Conservation (phyloP, 2,113 vertebrate genomes). For the Caracal caracal region DNA sequence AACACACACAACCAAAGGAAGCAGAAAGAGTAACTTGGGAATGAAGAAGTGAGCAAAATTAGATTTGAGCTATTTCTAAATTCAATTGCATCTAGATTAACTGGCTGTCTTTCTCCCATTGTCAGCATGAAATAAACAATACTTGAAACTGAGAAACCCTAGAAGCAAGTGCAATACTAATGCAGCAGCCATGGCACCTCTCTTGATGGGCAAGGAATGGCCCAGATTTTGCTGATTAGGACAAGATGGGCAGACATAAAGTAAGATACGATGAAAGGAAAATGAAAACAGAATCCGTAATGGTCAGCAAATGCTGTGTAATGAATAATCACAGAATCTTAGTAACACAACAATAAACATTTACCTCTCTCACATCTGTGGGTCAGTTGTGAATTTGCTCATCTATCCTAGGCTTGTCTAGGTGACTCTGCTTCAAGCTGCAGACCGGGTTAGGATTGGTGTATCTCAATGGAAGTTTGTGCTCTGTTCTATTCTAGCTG, state of each 20-base stretch:
- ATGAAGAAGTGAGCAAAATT: constrained; percentile 72
- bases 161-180: constrained; percentile 22
- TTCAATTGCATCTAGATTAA: constrained; percentile 72
- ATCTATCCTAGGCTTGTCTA: background rate
- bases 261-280: background rate
- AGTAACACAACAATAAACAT: background rate
- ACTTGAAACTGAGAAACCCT: constrained; percentile 50
- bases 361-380: background rate
- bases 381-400: background rate
- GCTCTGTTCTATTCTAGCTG: background rate
- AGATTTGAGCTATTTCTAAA: constrained; percentile 74
- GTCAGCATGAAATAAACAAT: constrained; percentile 68
- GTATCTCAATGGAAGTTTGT: background rate
- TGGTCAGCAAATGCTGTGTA: background rate
- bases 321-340: background rate
- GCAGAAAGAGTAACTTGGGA: constrained; percentile 74
- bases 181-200: background rate
- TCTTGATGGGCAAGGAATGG: background rate
- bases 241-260: background rate
- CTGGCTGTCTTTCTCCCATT: constrained; percentile 42
- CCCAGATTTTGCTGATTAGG: background rate
- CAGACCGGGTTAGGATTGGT: background rate
- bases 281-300: constrained; percentile 19
- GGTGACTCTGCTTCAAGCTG: background rate
- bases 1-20: constrained; percentile 69